Conservation (phyloP, 1,140 invertebrate genomes). For the Melitaea cinxia region DNA sequence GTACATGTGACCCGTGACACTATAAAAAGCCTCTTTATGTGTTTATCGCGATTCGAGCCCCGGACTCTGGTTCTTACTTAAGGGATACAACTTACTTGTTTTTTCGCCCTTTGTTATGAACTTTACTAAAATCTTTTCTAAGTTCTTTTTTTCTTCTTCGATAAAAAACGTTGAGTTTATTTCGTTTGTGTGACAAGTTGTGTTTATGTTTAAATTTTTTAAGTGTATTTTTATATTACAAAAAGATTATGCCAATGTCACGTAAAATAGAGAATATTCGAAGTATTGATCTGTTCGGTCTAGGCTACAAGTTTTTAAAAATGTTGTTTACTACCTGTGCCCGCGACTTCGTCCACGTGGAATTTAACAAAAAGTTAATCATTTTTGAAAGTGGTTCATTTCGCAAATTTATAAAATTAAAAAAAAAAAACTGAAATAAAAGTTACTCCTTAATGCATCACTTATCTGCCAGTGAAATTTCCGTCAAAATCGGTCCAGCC, state of each 20-base stretch:
- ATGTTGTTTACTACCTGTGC: too few relatives aligned
- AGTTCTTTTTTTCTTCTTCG: not conserved
- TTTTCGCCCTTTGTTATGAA: conserved; percentile 12
- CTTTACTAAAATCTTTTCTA: not conserved
- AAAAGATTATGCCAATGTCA: not conserved
- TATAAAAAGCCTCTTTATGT: conserved; percentile 46
- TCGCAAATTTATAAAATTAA: too few relatives aligned
- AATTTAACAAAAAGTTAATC: too few relatives aligned
- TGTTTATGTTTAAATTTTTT: not conserved
- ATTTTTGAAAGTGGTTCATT: too few relatives aligned
- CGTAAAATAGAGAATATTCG: too few relatives aligned
- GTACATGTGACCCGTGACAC: conserved; percentile 42
- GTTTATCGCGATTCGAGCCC: conserved; percentile 48
- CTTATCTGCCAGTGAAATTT: too few relatives aligned
- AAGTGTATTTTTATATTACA: not conserved
- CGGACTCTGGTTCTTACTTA: conserved; percentile 27
- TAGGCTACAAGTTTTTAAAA: too few relatives aligned
- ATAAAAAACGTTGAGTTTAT: not conserved
- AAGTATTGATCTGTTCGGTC: too few relatives aligned
- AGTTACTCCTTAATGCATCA: too few relatives aligned
- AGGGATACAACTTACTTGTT: conserved; percentile 19
- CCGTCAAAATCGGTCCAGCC: too few relatives aligned
- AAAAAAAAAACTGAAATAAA: too few relatives aligned
- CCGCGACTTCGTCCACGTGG: too few relatives aligned
- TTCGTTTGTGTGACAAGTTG: not conserved